These are phyloP conservation scores for Myrmecobius fasciatus DNA, from an alignment of 2,113 vertebrate genomes.

Conservation along the genomic window DNA sequence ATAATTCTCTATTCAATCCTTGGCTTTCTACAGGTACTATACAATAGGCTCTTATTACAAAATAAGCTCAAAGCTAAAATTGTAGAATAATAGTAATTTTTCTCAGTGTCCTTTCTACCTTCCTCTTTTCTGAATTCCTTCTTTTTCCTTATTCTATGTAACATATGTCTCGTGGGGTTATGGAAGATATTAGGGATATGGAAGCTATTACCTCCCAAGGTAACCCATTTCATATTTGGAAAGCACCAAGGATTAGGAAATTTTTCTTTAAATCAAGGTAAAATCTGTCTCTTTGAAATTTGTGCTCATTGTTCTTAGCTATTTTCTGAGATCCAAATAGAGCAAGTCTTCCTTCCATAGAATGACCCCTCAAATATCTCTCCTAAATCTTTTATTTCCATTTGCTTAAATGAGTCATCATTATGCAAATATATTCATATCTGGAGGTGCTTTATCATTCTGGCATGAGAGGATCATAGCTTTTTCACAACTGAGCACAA, in stretches of 20 bases:
- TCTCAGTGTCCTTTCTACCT: background rate
- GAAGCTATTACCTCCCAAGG: background rate
- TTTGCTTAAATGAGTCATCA: background rate
- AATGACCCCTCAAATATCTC: background rate
- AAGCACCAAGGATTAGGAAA: background rate
- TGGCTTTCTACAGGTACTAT: background rate
- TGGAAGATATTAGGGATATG: too few relatives aligned
- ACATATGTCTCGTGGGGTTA: background rate
- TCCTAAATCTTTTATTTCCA: background rate
- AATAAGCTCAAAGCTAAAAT: background rate
- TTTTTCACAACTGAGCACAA: slow-evolving; percentile 38
- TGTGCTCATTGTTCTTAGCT: background rate
- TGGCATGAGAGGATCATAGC: slow-evolving; percentile 12
- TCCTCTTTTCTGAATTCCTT: background rate
- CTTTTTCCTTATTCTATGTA: background rate
- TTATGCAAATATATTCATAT: background rate
- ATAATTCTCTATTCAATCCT: background rate
- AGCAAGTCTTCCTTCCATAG: background rate
- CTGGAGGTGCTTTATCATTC: background rate
- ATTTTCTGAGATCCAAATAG: background rate
- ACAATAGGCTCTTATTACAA: background rate
- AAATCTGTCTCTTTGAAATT: too few relatives aligned
- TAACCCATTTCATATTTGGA: background rate
- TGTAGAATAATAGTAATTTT: background rate
- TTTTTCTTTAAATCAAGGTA: too few relatives aligned